Evolutionary conservation across 2,888 invertebrate species (phyloP), one percentile per base, ranked within the genome.

Genomic region (Dryococelus australis): DNA sequence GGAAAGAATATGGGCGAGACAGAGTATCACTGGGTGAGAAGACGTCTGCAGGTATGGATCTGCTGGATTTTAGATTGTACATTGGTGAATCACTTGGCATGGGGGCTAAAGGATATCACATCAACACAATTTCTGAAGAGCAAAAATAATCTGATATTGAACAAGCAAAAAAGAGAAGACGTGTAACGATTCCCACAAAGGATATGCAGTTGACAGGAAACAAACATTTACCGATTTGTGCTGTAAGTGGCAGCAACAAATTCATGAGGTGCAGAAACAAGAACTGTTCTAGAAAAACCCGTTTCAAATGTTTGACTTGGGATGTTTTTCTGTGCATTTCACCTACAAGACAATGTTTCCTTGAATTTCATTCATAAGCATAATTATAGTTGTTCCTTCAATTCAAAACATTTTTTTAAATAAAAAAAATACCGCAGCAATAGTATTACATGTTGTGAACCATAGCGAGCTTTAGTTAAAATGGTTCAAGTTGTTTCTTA

Each of bases 251-350:
- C 65, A 65, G 13, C 65, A 65, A 65, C 65, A 65, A 65, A 16
- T 65, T 65, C 65, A 65, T 20, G 65, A 65, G 65, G 65, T 65
- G 65, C 65, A 65, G 65, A 65, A 65, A 65, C 65, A 13, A 65
- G 65, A 65, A 65, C 65, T 65, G 65, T 65, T 65, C 65, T 65
- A 16, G 65, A 65, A 65, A 65, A 65, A 65, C 65, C 20, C 20
- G 65, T 65, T 65, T 65, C 65, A 65, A 65, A 65, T 65, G 65
- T 65, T 65, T 65, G 65, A 16, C 65, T 20, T 65, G 65, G 8
- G 65, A 65, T 65, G 65, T 65, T 65, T 65, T 65, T 65, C 65
- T 65, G 65, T 65, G 10, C 65, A 65, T 65, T 65, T 65, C 65
- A 65, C 65, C 65, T 65, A 12, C 65, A 65, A 8, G 65, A 20